Percentiles rank a stretch among this genome's conserved stretches.
Evolutionary conservation across 2,888 invertebrate species (phyloP).

Genomic region (Drosophila robusta): DNA sequence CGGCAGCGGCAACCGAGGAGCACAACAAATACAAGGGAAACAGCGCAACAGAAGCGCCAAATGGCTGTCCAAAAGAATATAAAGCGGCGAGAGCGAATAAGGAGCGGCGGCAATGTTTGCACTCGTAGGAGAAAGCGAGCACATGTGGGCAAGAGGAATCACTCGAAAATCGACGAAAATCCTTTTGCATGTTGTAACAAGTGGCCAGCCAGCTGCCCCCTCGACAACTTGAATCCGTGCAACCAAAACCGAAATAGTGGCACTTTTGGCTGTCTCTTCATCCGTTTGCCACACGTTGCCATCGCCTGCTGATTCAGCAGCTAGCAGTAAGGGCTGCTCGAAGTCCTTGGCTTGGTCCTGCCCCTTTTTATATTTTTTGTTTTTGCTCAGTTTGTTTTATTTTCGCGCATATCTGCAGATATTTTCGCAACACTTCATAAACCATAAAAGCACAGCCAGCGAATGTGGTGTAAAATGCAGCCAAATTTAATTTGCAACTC

Average conservation of each 20-base stretch:
- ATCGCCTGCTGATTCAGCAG: constrained; percentile 66
- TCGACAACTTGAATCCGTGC: constrained; percentile 43
- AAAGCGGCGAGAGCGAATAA: constrained; percentile 10
- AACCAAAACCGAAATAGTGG: constrained; percentile 60
- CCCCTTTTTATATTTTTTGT: constrained; percentile 27
- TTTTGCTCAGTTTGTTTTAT: constrained; percentile 43
- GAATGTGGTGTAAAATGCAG: constrained; percentile 65
- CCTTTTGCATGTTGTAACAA: constrained; percentile 79
- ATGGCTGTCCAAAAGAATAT: constrained; percentile 35
- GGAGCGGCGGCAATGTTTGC: constrained; percentile 21
- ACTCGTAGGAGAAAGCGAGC: constrained; percentile 29
- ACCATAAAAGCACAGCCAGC: constrained; percentile 65
- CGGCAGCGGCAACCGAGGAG: constrained; percentile 34
- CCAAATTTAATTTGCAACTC: constrained; percentile 74
- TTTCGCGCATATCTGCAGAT: constrained; percentile 65
- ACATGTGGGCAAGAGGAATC: constrained; percentile 65
- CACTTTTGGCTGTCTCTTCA: constrained; percentile 59
- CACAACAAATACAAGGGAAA: constrained; percentile 29
- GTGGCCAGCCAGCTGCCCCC: constrained; percentile 48
- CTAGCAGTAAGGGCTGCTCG: constrained; percentile 16
- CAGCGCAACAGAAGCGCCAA: constrained; percentile 60
- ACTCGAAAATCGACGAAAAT: constrained; percentile 77
- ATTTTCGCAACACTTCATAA: constrained; percentile 77
- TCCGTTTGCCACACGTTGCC: constrained; percentile 52
- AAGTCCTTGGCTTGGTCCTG: constrained; percentile 14